Conservation (phyloP, 2,113 vertebrate genomes). For the Rhagologus leucostigma region DNA sequence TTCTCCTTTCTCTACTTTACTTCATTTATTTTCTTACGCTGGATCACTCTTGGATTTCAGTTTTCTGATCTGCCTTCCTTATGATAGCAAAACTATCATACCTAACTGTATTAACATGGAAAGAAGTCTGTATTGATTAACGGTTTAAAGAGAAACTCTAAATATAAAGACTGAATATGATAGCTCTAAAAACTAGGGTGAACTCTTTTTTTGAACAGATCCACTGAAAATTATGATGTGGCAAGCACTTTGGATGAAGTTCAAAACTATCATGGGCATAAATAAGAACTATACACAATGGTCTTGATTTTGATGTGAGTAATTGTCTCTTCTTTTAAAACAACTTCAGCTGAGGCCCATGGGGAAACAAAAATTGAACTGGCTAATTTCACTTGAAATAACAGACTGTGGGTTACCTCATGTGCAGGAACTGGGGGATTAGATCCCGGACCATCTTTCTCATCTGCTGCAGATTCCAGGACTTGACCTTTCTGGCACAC, state of each 20-base stretch:
- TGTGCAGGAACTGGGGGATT: neutral
- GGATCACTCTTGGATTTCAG: neutral
- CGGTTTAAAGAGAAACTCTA: neutral
- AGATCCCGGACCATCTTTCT: neutral
- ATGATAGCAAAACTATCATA: neutral
- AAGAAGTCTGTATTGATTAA: neutral
- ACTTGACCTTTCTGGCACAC: neutral
- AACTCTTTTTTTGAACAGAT: neutral
- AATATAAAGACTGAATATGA: neutral
- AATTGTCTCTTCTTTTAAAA: neutral
- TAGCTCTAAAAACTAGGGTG: neutral
- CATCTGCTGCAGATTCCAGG: neutral
- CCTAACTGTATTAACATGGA: neutral
- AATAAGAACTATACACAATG: neutral
- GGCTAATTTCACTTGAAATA: neutral
- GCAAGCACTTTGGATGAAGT: neutral
- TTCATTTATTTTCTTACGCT: neutral
- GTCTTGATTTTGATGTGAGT: conserved; percentile 20
- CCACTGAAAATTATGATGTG: neutral
- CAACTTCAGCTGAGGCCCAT: neutral
- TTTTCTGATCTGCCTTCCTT: neutral
- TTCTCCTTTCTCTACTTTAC: neutral
- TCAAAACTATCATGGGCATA: neutral
- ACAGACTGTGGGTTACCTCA: neutral
- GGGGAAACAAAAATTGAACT: neutral